A percentile compares a stretch with the other conserved stretches of the same genome.
phyloP scores from a whole-genome alignment of 1,140 invertebrate genomes.

The Arion vulgaris region DNA sequence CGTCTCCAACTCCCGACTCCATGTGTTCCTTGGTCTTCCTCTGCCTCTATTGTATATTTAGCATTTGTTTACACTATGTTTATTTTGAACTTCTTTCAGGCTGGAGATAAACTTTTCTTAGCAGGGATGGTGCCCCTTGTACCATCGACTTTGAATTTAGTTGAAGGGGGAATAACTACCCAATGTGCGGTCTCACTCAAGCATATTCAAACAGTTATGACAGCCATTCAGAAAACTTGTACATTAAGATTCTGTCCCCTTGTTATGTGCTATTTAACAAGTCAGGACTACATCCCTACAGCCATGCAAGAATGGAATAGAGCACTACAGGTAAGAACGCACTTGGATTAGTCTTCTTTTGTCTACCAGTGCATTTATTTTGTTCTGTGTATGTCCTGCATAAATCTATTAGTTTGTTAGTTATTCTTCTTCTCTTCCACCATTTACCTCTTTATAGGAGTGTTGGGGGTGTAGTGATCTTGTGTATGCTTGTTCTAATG shows the following conservation, averaged over 20 bases:
- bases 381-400: too few species aligned
- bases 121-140: conserved; percentile 93
- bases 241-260: conserved; percentile 81
- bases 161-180: conserved; percentile 81
- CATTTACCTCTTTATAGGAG: too few species aligned
- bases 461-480: too few species aligned
- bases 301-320: conserved; percentile 54
- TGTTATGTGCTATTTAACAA: conserved; percentile 68
- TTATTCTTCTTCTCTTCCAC: too few species aligned
- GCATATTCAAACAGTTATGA: conserved; percentile 85
- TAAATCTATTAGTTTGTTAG: too few species aligned
- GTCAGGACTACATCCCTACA: conserved; percentile 56
- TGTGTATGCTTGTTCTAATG: too few species aligned
- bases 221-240: conserved; percentile 83
- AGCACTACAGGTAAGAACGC: conserved; percentile 69
- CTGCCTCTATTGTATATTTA: too few species aligned
- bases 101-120: conserved; percentile 86
- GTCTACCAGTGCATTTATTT: too few species aligned
- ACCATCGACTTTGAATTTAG: conserved; percentile 85
- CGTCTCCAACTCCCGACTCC: too few species aligned
- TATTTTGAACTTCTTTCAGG: conserved; percentile 71
- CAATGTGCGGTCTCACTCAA: conserved; percentile 87
- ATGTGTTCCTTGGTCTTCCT: too few species aligned
- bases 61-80: too few species aligned
- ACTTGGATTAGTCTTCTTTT: background rate